These are phyloP conservation scores for Serinus canaria DNA, from an alignment of 2,113 vertebrate genomes.

Conservation along the genomic window DNA sequence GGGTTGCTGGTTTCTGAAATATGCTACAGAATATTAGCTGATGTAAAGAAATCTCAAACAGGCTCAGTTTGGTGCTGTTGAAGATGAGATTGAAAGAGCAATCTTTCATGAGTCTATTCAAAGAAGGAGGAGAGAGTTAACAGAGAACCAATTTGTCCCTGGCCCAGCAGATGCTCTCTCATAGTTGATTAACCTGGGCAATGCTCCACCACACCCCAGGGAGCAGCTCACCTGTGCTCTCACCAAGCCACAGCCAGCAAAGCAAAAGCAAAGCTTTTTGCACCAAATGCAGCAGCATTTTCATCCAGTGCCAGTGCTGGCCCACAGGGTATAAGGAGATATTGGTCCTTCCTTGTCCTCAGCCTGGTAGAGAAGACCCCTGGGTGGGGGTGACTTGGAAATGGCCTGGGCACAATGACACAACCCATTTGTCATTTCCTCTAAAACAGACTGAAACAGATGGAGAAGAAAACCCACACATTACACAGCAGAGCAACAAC, in stretches of 20 bases:
- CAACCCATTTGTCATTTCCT: background rate
- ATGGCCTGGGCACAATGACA: fast-evolving
- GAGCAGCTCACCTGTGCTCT: background rate
- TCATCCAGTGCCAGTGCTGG: background rate
- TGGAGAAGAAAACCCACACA: background rate
- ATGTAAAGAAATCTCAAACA: background rate
- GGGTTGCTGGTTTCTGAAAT: background rate
- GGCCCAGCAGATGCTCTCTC: conserved; percentile 30
- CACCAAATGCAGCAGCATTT: background rate
- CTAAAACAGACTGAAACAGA: background rate
- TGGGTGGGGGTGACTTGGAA: background rate
- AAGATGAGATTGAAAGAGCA: background rate
- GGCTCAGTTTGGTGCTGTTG: background rate
- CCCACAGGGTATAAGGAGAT: background rate
- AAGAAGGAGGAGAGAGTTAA: background rate
- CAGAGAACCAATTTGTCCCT: background rate
- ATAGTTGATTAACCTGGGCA: conserved; percentile 30
- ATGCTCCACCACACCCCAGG: conserved; percentile 26
- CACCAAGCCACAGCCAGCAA: background rate
- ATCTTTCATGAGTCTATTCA: background rate
- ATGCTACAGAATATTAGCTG: background rate
- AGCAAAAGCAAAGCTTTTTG: background rate
- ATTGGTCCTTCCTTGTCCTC: background rate
- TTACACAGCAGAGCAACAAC: background rate
- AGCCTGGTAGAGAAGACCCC: background rate